Evolutionary conservation across 2,113 vertebrate species (phyloP), one percentile per base, ranked within the genome.

Genomic region (Caranx melampygus): DNA sequence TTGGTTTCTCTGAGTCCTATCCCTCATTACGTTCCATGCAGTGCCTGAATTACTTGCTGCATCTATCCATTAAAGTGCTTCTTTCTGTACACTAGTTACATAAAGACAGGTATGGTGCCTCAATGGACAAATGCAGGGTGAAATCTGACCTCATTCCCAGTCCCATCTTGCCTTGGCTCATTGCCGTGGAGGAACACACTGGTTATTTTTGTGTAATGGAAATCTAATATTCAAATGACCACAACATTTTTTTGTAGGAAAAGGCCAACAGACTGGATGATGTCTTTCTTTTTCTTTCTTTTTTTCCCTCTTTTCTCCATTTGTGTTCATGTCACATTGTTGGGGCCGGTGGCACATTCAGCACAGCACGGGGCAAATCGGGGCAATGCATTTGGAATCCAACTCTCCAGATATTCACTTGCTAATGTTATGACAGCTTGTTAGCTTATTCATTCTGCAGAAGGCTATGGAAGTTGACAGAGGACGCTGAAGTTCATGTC

Each of bases 1-100:
- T 91, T 85, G 66, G 77, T 87, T 90, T 92, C 85, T 93, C 54
- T 93, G 84, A 88, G 92, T 93, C 92, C 89, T 85, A 82, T 85
- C 82, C 86, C 88, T 94, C 91, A 91, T 93, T 93, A 93, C 83
- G 89, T 93, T 90, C 87, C 90, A 92, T 91, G 88, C 88, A 89
- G 83, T 84, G 88, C 87, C 88, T 87, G 89, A 91, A 94, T 93
- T 90, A 92, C 93, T 89, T 89, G 76, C 84, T 87, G 89, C 90
- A 91, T 93, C 84, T 82, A 90, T 91, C 89, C 90, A 91, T 89
- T 91, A 82, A 90, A 83, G 76, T 90, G 82, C 84, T 70, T 92
- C 86, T 89, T 92, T 91, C 71, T 90, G 83, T 91, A 87, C 83
- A 81, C 78, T 72, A 74, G 81, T 74, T 84, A 86, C 87, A 91